Base-by-base conservation (phyloP, 2,888 invertebrate genomes). In the Strigamia crassipes region DNA sequence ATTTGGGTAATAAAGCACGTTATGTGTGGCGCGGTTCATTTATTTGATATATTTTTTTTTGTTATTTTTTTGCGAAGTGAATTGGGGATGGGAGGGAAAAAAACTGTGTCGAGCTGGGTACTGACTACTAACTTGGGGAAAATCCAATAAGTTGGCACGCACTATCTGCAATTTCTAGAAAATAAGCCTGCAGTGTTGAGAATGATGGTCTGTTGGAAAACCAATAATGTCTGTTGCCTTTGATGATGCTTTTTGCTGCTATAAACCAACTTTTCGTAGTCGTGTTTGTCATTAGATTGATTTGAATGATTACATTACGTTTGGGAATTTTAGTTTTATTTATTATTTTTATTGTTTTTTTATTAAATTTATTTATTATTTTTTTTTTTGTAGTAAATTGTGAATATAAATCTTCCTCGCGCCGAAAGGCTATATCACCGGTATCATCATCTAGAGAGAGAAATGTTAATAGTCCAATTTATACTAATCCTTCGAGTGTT, bases 81-180 rank as follows among this genome's bases (percentile, higher is more conserved):
- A 66, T 66, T 66, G 27, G 23, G 23, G n/a, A 27, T 66, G 66
- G 31, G 31, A 15, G n/a, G n/a, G n/a, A 23, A 27, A 66, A 66
- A 66, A 23, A 27, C 66, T 31, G 31, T 51, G 66, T 31, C 31
- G 66, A 66, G 31, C 66, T 6, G 66, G 66, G 66, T 66, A 66
- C 66, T 66, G 66, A 66, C 66, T 66, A 66, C 66, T 66, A 66
- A 66, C 66, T 23, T 66, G 66, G 66, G n/a, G 66, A 66, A 66
- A 66, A 66, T 66, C 66, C 66, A 66, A 66, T 66, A 66, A 66
- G 66, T 66, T 66, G 66, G 66, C 66, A 66, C 66, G 66, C 66
- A 66, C 66, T 66, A 66, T 66, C 66, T 66, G 66, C 66, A 66
- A 66, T 66, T 66, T 66, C 66, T 27, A 66, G 27, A 66, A 66